A percentile compares a stretch with the other conserved stretches of the same genome.
Evolutionary conservation across 2,797 vertebrate species (phyloP).

Genomic region (Brotogeris chrysoptera): DNA sequence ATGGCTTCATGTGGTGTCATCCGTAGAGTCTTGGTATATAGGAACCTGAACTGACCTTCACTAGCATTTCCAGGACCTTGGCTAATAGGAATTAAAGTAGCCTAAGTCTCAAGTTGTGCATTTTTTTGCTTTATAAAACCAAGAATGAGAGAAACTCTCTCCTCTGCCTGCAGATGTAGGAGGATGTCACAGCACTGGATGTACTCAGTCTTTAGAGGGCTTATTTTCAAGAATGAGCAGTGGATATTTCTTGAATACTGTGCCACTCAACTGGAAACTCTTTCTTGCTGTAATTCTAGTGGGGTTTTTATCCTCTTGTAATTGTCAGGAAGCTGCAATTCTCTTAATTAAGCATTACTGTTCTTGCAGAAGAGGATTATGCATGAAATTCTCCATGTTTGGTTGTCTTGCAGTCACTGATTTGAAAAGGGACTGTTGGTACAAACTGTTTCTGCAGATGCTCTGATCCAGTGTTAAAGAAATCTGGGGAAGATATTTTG

Average conservation of each 20-base stretch:
- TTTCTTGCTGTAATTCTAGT: constrained; percentile 14
- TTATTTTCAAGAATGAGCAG: neutral
- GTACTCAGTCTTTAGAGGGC: neutral
- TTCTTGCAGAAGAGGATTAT: constrained; percentile 29
- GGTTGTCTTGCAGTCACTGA: neutral
- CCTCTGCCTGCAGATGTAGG: neutral
- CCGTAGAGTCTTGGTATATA: accelerated
- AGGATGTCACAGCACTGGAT: neutral
- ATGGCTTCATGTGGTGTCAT: neutral
- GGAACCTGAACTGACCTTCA: neutral
- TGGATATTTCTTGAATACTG: constrained; percentile 38
- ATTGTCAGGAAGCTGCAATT: constrained; percentile 46
- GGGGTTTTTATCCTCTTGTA: constrained; percentile 1
- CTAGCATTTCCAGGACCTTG: neutral
- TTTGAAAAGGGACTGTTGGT: neutral
- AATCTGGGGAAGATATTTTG: neutral
- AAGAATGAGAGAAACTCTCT: neutral
- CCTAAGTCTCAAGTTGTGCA: accelerated
- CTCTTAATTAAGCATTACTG: constrained; percentile 54
- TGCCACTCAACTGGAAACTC: neutral
- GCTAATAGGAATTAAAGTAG: neutral
- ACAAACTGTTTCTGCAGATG: neutral
- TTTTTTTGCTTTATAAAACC: neutral
- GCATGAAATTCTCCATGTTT: neutral
- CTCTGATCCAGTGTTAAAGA: neutral